Evolutionary conservation across 2,113 vertebrate genomes (phyloP), one percentile per base, ranked within the genome.

Genomic region (Macaca nemestrina): DNA sequence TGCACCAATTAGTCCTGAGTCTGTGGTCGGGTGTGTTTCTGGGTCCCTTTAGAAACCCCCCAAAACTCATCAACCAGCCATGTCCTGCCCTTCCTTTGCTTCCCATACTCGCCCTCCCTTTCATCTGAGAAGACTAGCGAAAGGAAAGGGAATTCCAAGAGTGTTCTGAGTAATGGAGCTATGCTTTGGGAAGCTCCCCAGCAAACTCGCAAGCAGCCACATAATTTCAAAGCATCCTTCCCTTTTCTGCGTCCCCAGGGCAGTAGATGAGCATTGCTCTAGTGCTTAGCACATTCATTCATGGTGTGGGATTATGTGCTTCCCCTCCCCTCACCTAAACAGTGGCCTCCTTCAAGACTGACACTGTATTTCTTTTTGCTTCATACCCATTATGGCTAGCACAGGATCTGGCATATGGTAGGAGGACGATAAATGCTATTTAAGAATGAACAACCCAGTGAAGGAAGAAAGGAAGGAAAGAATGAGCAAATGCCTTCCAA

Each of bases 231-330:
- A 25, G 16, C 59, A 48, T 4, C 43, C 43, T 35, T 75, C 50
- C 59, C 50, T 43, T 13, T 43, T 35, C 78, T 64, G 38, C 3
- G 23, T 45, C 50, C 73, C 25, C 8, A 13, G 52, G 67, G 40
- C 35, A 23, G 38, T 14, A 23, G 6, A 23, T 0, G 0, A 38
- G 18, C 30, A 5, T n/a, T 3, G 6, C 22, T 11, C 85, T 17
- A 45, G 48, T 8, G 5, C 64, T 38, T 4, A 25, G 17, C n/a
- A 59, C 20, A n/a, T 1, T 4, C 2, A 0, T 0, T 68, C 25
- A 2, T 1, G 13, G 59, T 6, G 35, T 20, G 32, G 6, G 5
- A 18, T 20, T 88, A 2, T 76, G 18, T 20, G 12, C 61, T 87
- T 16, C 61, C 43, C 4, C 18, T 40, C 48, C n/a, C 27, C 61